Evolutionary conservation across 1,140 invertebrate species (phyloP).

Genomic region (Aphidius ervi): DNA sequence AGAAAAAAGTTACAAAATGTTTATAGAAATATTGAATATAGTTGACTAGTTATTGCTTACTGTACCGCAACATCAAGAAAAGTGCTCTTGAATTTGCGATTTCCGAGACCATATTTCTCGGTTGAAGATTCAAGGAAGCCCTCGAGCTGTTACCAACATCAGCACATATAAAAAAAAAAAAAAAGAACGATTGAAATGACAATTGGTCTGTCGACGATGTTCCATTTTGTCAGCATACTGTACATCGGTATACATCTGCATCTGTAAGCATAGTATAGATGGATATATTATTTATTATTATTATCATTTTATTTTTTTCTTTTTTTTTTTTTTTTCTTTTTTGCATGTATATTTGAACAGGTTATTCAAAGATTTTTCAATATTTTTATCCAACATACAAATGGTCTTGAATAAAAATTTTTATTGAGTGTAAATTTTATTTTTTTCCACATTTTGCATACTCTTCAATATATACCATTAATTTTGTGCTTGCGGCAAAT

Average conservation of each 20-base stretch:
- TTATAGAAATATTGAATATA: too few relatives aligned
- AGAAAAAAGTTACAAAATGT: not conserved
- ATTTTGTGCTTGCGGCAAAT: slow-evolving; percentile 14
- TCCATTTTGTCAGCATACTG: too few relatives aligned
- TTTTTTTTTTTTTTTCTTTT: not conserved
- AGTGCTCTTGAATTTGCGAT: slow-evolving; percentile 22
- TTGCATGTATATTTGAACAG: slow-evolving; percentile 15
- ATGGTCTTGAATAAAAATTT: slow-evolving; percentile 21
- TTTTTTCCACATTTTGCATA: slow-evolving; percentile 18
- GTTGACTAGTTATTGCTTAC: too few relatives aligned
- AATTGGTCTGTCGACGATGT: too few relatives aligned
- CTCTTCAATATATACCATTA: slow-evolving; percentile 19
- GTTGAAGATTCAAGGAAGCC: slow-evolving; percentile 10
- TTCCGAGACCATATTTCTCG: slow-evolving; percentile 4
- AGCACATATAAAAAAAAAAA: slow-evolving; percentile 1
- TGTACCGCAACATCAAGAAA: not conserved
- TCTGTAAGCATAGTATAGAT: too few relatives aligned
- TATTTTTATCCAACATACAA: not conserved
- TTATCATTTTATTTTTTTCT: not conserved
- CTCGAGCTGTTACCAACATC: slow-evolving; percentile 5
- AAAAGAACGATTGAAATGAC: not conserved
- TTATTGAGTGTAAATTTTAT: slow-evolving; percentile 24
- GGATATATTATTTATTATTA: too few relatives aligned
- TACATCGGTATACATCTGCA: too few relatives aligned
- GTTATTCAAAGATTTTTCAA: too few relatives aligned